Evolutionary conservation across 2,113 vertebrate species (phyloP), one percentile per base, ranked within the genome.

Genomic region (Bubo bubo): DNA sequence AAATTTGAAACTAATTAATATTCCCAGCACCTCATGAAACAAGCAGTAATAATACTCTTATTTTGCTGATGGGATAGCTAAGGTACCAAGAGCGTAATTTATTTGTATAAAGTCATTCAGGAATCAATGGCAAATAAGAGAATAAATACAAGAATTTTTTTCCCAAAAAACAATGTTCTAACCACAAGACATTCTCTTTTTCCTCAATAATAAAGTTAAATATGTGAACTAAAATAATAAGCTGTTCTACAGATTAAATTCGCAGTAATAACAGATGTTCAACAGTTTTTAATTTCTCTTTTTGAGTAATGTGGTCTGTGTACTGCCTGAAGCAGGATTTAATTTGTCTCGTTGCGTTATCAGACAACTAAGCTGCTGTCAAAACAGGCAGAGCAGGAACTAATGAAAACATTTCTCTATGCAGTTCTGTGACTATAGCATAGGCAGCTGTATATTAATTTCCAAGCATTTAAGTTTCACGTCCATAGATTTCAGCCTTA

Each of bases 181-280:
- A 86, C 90, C 66, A 82, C 71, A 90, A 76, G 45, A 27, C 0
- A 0, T 72, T 85, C 58, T 76, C 43, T 45, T 92, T 89, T 71
- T 81, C 84, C 63, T 80, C 72, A 71, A 34, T 67, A 79, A 37
- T 63, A 58, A 95, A 94, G 24, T 95, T 85, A 88, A 94, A 94
- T 90, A 96, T 73, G 66, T 10, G 22, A 96, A 79, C 53, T 88
- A 85, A 95, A 96, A 91, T 95, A 95, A 82, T 90, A 95, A 95
- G 93, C 81, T 97, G 84, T 89, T 96, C 74, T 93, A 86, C 87
- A 96, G 87, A 90, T 92, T 87, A 62, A 94, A 74, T 84, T 86
- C 89, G 85, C 87, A 92, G 76, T 41, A 96, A 96, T 66, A 97
- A 81, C 96, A 97, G 95, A 97, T 94, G 92, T 95, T 97, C 96